Conservation (phyloP, 2,113 vertebrate species). For the Paedocypris sp. region DNA sequence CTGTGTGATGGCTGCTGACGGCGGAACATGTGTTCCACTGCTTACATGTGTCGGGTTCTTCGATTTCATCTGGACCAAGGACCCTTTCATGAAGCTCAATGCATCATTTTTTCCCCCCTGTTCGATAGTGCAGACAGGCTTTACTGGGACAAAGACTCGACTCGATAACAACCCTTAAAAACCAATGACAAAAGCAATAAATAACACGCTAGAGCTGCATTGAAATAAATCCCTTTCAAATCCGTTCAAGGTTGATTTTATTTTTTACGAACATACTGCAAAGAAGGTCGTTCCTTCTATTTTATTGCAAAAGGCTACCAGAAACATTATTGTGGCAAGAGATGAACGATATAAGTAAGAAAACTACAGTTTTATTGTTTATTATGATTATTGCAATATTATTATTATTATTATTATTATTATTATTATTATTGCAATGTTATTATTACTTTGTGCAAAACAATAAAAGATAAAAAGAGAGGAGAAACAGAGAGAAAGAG, state of each 20-base stretch:
- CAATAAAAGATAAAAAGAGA: no score
- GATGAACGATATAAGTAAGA: no score
- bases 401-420: no score
- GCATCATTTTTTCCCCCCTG: slow-evolving; percentile 1
- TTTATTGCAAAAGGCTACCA: no score
- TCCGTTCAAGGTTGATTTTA: slow-evolving; percentile 15
- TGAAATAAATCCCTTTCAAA: slow-evolving; percentile 30
- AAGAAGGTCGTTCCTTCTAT: no score
- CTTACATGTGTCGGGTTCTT: not conserved
- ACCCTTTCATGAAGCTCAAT: not conserved
- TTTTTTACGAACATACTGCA: no score
- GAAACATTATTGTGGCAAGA: no score
- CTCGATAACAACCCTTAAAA: slow-evolving; percentile 28
- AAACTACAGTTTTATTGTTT: no score
- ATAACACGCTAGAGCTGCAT: slow-evolving; percentile 2
- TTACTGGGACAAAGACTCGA: slow-evolving; percentile 16
- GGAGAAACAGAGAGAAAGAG: no score
- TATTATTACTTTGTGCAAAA: no score
- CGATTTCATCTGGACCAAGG: slow-evolving; percentile 17
- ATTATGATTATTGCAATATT: no score
- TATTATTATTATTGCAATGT: no score
- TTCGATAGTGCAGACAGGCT: not conserved
- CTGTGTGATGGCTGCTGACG: not conserved
- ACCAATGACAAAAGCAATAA: slow-evolving; percentile 36
- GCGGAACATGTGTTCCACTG: not conserved